phyloP scores from a whole-genome alignment of 2,888 invertebrate genomes.

The Drosophila pseudotakahashii region DNA sequence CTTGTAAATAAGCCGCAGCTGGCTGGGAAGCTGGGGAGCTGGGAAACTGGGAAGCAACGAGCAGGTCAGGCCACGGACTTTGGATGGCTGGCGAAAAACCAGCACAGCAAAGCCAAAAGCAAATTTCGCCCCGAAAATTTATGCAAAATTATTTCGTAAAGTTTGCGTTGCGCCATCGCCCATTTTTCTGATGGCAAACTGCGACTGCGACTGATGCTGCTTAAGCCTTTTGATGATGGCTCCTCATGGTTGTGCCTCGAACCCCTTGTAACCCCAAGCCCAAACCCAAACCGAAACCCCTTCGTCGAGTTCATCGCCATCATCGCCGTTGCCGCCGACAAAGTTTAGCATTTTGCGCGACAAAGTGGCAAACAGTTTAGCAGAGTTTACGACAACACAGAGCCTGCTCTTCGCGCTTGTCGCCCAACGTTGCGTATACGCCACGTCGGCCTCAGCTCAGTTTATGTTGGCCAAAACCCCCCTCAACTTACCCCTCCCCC shows the following conservation, averaged over 20 bases:
- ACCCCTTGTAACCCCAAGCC: slow-evolving; percentile 7
- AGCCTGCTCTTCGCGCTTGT: slow-evolving; percentile 35
- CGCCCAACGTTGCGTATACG: slow-evolving; percentile 64
- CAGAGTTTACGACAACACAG: slow-evolving; percentile 79
- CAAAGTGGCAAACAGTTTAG: slow-evolving; percentile 80
- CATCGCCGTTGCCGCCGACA: slow-evolving; percentile 53
- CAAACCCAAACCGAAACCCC: background rate
- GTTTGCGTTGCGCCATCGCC: slow-evolving; percentile 66
- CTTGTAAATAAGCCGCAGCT: slow-evolving; percentile 80
- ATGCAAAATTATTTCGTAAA: slow-evolving; percentile 82
- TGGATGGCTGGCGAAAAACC: slow-evolving; percentile 42
- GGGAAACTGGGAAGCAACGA: slow-evolving; percentile 52
- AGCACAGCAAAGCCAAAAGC: slow-evolving; percentile 75
- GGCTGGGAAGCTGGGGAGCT: slow-evolving; percentile 50
- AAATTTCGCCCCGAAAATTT: slow-evolving; percentile 77
- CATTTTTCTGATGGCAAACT: slow-evolving; percentile 58
- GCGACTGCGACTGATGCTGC: slow-evolving; percentile 57
- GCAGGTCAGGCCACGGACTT: slow-evolving; percentile 45
- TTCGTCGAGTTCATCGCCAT: slow-evolving; percentile 65
- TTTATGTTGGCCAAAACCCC: slow-evolving; percentile 29
- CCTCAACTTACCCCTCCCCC: background rate
- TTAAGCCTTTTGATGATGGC: slow-evolving; percentile 79
- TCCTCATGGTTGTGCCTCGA: slow-evolving; percentile 13
- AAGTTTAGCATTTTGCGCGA: slow-evolving; percentile 80
- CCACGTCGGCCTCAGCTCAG: slow-evolving; percentile 59